phyloP scores from a whole-genome alignment of 2,797 vertebrate genomes.

The Peromyscus aztecus region DNA sequence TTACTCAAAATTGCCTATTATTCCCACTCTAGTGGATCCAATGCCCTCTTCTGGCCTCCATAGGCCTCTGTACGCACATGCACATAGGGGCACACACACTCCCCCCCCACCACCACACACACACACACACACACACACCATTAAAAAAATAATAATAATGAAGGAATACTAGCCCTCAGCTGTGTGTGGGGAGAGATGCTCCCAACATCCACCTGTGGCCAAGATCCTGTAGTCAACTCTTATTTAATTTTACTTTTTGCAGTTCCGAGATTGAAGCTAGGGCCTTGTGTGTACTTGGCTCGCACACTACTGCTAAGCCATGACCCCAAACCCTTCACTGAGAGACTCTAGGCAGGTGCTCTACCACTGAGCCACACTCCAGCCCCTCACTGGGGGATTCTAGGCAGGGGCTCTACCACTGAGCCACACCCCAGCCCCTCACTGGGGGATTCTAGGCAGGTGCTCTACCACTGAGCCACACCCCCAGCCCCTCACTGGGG shows the following conservation, averaged over 20 bases:
- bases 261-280: background rate
- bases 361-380: background rate
- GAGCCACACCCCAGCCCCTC: background rate
- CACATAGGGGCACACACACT: background rate
- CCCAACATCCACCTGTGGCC: background rate
- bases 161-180: background rate
- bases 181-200: background rate
- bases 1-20: background rate
- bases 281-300: too few species aligned
- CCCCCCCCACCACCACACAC: too few species aligned
- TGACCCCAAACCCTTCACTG: background rate
- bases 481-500: background rate
- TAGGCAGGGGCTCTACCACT: background rate
- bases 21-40: background rate
- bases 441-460: background rate
- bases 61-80: background rate
- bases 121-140: background rate
- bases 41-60: background rate
- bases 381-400: background rate
- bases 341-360: background rate
- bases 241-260: background rate
- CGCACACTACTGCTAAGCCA: background rate
- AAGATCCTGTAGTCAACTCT: background rate
- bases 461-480: background rate
- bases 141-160: background rate